phyloP scores from a whole-genome alignment of 1,140 invertebrate genomes.

The Drusus annulatus region DNA sequence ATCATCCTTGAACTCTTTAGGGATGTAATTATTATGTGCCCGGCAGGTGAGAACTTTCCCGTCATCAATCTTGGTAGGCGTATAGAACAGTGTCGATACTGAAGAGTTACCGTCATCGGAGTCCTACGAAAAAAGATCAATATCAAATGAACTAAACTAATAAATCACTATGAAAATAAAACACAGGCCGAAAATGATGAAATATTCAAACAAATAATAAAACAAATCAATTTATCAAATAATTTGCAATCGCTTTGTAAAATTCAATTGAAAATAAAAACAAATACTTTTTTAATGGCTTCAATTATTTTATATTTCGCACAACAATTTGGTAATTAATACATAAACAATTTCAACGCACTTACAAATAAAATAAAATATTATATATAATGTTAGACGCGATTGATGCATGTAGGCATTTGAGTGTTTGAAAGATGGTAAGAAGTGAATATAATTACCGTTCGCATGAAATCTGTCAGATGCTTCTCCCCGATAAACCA shows the following conservation, averaged over 20 bases:
- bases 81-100: conserved; percentile 79
- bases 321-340: no score
- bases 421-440: no score
- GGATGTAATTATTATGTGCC: conserved; percentile 84
- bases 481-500: conserved; percentile 53
- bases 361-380: background rate
- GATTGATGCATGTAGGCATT: background rate
- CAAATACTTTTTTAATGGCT: no score
- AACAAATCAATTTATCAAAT: no score
- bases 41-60: conserved; percentile 84
- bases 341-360: background rate
- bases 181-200: no score
- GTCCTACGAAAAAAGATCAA: conserved; percentile 69
- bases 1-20: conserved; percentile 81
- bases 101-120: conserved; percentile 83
- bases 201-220: no score
- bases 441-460: conserved; percentile 41
- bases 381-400: background rate
- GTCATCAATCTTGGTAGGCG: conserved; percentile 81
- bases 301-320: no score
- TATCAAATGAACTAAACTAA: background rate
- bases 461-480: conserved; percentile 48
- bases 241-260: no score
- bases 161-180: no score
- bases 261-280: no score